These are phyloP conservation scores for Clivina fossor DNA, from an alignment of 2,888 invertebrate genomes.

Conservation along the genomic window DNA sequence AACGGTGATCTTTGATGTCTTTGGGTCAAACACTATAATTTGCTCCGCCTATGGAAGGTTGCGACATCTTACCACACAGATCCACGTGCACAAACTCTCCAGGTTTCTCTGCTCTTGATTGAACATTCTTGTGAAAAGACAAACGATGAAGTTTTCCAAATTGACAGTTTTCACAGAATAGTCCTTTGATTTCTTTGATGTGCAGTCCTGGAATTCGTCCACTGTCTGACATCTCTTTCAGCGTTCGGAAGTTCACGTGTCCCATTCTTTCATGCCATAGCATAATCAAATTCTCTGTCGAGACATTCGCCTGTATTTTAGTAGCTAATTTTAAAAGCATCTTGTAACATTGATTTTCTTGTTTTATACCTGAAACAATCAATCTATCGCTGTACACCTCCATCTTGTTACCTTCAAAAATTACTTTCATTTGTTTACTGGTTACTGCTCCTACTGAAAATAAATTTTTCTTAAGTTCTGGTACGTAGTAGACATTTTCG, in stretches of 20 bases:
- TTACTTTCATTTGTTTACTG: constrained; percentile 41
- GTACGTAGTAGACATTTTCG: constrained; percentile 44
- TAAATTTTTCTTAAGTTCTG: constrained; percentile 44
- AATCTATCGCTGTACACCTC: constrained; percentile 35
- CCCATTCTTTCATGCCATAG: constrained; percentile 42
- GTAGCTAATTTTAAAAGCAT: constrained; percentile 36
- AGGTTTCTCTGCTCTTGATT: constrained; percentile 20
- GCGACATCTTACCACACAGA: constrained; percentile 35
- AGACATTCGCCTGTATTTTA: constrained; percentile 34
- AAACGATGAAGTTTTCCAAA: constrained; percentile 38
- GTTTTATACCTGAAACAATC: constrained; percentile 29
- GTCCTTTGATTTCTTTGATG: constrained; percentile 32
- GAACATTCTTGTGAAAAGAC: constrained; percentile 27
- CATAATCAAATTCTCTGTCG: constrained; percentile 32
- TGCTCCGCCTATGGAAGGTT: constrained; percentile 31
- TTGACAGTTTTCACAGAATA: constrained; percentile 38
- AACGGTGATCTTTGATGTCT: constrained; percentile 36
- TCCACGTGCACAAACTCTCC: constrained; percentile 38
- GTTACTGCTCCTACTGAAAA: constrained; percentile 46
- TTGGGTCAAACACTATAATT: constrained; percentile 37
- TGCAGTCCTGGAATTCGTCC: constrained; percentile 35
- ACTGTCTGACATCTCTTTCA: constrained; percentile 37
- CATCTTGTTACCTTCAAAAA: constrained; percentile 39
- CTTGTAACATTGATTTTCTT: constrained; percentile 40
- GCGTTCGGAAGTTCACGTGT: constrained; percentile 39